Evolutionary conservation across 2,888 invertebrate species (phyloP).

Genomic region (Chesias legatella): DNA sequence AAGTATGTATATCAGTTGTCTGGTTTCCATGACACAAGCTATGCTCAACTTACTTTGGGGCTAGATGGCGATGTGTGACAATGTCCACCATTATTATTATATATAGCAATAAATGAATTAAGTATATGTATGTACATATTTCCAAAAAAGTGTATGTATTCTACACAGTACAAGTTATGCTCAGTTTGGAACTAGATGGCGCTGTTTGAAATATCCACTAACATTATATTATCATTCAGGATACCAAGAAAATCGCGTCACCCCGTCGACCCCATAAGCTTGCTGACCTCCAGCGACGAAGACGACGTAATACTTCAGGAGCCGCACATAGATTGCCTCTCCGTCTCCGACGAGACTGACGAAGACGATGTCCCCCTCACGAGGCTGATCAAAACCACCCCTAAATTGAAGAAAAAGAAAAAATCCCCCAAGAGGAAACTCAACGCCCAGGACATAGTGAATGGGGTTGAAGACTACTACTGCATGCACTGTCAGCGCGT

Average conservation of each 20-base stretch:
- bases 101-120: no score
- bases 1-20: no score
- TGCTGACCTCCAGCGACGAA: slow-evolving; percentile 67
- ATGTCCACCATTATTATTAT: no score
- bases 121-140: not conserved
- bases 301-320: slow-evolving; percentile 68
- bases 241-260: slow-evolving; percentile 13
- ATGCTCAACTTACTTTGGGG: no score
- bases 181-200: no score
- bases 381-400: slow-evolving; percentile 40
- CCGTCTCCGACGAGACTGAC: slow-evolving; percentile 63
- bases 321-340: slow-evolving; percentile 62
- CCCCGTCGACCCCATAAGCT: slow-evolving; percentile 52
- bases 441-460: slow-evolving; percentile 19
- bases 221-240: slow-evolving; percentile 32
- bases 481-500: slow-evolving; percentile 48
- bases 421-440: slow-evolving; percentile 15
- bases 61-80: no score
- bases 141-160: no score
- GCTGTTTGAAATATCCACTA: no score
- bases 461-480: slow-evolving; percentile 41
- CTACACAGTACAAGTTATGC: no score
- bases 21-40: no score
- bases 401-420: slow-evolving; percentile 17
- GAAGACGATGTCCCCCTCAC: slow-evolving; percentile 63